These are phyloP conservation scores for Cyphomyrmex costatus DNA, from an alignment of 1,140 invertebrate species.

Conservation along the genomic window DNA sequence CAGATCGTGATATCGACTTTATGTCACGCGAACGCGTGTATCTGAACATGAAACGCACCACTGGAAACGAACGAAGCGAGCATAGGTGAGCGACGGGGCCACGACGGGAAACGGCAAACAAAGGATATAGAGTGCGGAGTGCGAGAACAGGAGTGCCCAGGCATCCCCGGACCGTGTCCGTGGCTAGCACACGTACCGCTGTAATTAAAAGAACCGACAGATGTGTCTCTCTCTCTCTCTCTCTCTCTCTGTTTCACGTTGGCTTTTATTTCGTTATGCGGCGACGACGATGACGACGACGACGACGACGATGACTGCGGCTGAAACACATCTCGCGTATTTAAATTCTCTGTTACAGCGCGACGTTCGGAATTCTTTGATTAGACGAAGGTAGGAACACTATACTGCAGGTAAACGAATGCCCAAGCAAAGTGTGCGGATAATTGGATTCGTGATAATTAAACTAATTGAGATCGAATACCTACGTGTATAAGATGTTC, in stretches of 20 bases:
- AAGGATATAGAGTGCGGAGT: slow-evolving; percentile 77
- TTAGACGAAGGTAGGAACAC: slow-evolving; percentile 79
- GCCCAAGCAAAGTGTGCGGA: neutral
- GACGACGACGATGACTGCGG: slow-evolving; percentile 66
- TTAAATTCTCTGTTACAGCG: slow-evolving; percentile 83
- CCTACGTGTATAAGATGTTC: neutral
- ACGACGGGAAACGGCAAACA: slow-evolving; percentile 79
- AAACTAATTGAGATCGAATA: neutral
- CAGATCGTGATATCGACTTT: slow-evolving; percentile 48
- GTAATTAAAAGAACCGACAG: slow-evolving; percentile 87
- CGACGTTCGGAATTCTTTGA: slow-evolving; percentile 84
- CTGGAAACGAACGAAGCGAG: slow-evolving; percentile 65
- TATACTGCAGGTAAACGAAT: slow-evolving; percentile 19
- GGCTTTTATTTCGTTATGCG: slow-evolving; percentile 86
- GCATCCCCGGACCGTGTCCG: slow-evolving; percentile 57
- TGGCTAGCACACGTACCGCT: slow-evolving; percentile 82
- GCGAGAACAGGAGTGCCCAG: slow-evolving; percentile 51
- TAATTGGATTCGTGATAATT: slow-evolving; percentile 5
- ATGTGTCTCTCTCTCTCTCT: slow-evolving; percentile 81
- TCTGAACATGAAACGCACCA: slow-evolving; percentile 76
- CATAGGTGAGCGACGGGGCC: slow-evolving; percentile 42
- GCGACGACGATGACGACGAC: slow-evolving; percentile 33
- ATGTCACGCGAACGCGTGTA: slow-evolving; percentile 57
- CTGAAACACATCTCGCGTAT: slow-evolving; percentile 80
- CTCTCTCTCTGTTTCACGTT: no score